Percentiles rank a stretch among this genome's conserved stretches.
These are phyloP conservation scores for Neocrepidodera transversa DNA, from an alignment of 2,888 invertebrate species.

Conservation along the genomic window DNA sequence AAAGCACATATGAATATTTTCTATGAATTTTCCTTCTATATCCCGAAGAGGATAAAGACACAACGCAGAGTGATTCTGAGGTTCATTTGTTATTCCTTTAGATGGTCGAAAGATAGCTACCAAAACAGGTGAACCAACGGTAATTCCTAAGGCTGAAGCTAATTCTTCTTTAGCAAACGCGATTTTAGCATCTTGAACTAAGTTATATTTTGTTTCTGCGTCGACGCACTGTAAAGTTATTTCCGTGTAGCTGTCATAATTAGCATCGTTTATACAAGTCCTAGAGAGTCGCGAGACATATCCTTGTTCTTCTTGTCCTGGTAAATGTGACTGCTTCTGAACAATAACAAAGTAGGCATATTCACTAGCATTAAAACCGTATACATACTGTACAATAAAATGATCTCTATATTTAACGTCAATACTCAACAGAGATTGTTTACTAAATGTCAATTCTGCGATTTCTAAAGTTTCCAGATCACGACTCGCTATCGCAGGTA, in stretches of 20 bases:
- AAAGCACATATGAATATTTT: slow-evolving; percentile 97
- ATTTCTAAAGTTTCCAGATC: slow-evolving; percentile 81
- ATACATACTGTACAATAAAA: slow-evolving; percentile 94
- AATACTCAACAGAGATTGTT: slow-evolving; percentile 85
- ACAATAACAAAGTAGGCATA: slow-evolving; percentile 96
- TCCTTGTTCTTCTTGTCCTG: slow-evolving; percentile 87
- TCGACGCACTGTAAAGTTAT: slow-evolving; percentile 89
- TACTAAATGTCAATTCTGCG: slow-evolving; percentile 83
- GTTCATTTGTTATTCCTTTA: slow-evolving; percentile 84
- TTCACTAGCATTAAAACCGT: slow-evolving; percentile 94
- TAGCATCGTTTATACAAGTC: slow-evolving; percentile 92
- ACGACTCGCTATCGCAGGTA: slow-evolving; percentile 90
- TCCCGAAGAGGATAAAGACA: slow-evolving; percentile 92
- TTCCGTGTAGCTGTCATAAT: slow-evolving; percentile 97
- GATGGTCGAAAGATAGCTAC: slow-evolving; percentile 91
- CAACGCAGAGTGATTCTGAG: slow-evolving; percentile 83
- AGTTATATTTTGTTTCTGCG: slow-evolving; percentile 78
- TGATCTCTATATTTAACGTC: slow-evolving; percentile 94
- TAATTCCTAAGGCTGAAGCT: slow-evolving; percentile 81
- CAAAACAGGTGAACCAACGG: slow-evolving; percentile 80
- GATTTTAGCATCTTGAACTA: slow-evolving; percentile 92
- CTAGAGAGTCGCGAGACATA: slow-evolving; percentile 90
- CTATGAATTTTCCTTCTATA: slow-evolving; percentile 91
- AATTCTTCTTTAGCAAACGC: slow-evolving; percentile 84
- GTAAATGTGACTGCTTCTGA: slow-evolving; percentile 90